A percentile compares a stretch with the other conserved stretches of the same genome.
Evolutionary conservation across 1,140 invertebrate species (phyloP).

Genomic region (Thaumetopoea pityocampa): DNA sequence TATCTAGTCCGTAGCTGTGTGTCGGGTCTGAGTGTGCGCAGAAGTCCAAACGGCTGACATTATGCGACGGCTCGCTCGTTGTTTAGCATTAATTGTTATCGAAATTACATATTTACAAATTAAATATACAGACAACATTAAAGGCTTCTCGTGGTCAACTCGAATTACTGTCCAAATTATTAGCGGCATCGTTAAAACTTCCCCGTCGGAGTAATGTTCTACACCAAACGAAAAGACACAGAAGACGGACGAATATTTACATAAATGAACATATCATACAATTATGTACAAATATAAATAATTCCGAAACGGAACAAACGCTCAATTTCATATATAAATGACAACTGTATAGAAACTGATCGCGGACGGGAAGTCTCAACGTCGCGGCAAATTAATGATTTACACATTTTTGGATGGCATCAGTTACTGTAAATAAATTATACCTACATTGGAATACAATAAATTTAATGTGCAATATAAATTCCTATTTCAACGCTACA

Average conservation of each 20-base stretch:
- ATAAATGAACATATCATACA: slow-evolving; percentile 44
- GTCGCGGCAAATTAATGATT: slow-evolving; percentile 25
- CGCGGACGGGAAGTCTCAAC: slow-evolving; percentile 34
- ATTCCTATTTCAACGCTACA: slow-evolving; percentile 50
- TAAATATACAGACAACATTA: slow-evolving; percentile 55
- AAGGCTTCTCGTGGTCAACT: slow-evolving; percentile 58
- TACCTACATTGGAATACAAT: slow-evolving; percentile 35
- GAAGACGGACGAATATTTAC: slow-evolving; percentile 32
- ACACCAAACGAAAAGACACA: slow-evolving; percentile 3
- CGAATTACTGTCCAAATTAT: slow-evolving; percentile 33
- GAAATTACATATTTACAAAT: slow-evolving; percentile 69
- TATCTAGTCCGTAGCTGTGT: slow-evolving; percentile 10
- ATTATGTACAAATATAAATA: slow-evolving; percentile 54
- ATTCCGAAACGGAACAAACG: slow-evolving; percentile 26
- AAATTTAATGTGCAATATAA: slow-evolving; percentile 54
- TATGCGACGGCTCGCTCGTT: slow-evolving; percentile 60
- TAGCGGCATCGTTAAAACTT: slow-evolving; percentile 40
- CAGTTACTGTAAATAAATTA: slow-evolving; percentile 28
- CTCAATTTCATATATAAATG: too few relatives aligned
- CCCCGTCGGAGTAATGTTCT: slow-evolving; percentile 8
- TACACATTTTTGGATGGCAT: slow-evolving; percentile 41
- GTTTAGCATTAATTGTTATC: slow-evolving; percentile 63
- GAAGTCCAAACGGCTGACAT: slow-evolving; percentile 64
- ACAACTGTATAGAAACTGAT: too few relatives aligned
- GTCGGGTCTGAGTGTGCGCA: slow-evolving; percentile 48